Conservation (phyloP, 2,113 vertebrate species). For the Budorcas taxicolor region DNA sequence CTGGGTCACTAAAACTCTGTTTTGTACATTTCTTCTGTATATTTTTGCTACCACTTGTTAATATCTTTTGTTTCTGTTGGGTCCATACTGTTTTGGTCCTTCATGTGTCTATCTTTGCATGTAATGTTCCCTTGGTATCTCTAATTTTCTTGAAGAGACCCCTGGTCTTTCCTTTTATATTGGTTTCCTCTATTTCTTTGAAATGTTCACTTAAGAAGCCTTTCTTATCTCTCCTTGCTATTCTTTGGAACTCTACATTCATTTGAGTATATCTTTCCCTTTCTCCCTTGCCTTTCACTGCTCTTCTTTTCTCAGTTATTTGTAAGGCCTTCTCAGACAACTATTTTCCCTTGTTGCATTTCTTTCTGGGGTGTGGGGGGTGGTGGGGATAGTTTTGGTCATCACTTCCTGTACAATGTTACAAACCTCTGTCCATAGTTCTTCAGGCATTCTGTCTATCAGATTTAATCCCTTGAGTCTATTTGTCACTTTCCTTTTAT, state of each 20-base stretch:
- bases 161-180: neutral
- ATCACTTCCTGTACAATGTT: neutral
- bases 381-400: neutral
- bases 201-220: neutral
- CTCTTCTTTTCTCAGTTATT: neutral
- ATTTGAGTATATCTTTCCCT: neutral
- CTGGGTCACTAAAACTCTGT: neutral
- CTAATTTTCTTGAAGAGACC: neutral
- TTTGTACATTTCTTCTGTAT: neutral
- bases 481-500: neutral
- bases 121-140: neutral
- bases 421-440: neutral
- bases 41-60: neutral
- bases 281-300: neutral
- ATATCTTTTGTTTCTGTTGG: neutral
- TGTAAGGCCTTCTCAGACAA: neutral
- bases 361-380: neutral
- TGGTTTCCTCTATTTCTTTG: neutral
- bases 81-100: neutral
- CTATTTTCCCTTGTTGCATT: neutral
- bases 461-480: neutral
- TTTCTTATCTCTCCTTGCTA: neutral
- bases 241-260: neutral
- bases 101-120: neutral
- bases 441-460: neutral